Conservation (phyloP, 2,888 invertebrate genomes). For the Hirtodrosophila confusa region DNA sequence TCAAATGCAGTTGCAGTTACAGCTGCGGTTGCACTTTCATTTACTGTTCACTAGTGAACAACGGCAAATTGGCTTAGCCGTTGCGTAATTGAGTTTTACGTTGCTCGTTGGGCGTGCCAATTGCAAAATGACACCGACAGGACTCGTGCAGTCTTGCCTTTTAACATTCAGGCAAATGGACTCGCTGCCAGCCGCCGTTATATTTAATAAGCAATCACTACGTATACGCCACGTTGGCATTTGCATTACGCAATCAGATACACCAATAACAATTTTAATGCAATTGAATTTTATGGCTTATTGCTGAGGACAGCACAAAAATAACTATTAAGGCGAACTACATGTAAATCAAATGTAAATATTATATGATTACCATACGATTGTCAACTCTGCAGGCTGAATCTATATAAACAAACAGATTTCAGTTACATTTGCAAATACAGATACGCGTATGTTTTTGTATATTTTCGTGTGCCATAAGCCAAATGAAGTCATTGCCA, state of each 20-base stretch:
- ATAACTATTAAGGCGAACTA: conserved; percentile 8
- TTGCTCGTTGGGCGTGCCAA: conserved; percentile 10
- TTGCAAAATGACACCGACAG: background rate
- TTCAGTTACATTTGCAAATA: conserved; percentile 34
- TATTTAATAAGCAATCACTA: conserved; percentile 38
- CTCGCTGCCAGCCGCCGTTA: background rate
- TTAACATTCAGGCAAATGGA: background rate
- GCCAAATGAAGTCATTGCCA: conserved; percentile 68
- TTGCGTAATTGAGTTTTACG: conserved; percentile 66
- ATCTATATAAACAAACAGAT: conserved; percentile 49
- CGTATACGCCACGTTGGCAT: conserved; percentile 25
- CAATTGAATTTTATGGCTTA: conserved; percentile 41
- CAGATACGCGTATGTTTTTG: background rate
- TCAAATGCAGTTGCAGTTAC: conserved; percentile 36
- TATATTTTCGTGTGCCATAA: conserved; percentile 13
- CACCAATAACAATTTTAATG: conserved; percentile 6
- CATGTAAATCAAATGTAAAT: conserved; percentile 36
- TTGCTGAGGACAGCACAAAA: conserved; percentile 7
- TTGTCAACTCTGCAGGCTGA: conserved; percentile 27
- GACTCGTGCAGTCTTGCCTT: background rate
- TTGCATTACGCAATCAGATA: conserved; percentile 1
- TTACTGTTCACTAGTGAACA: conserved; percentile 29
- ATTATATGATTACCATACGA: conserved; percentile 30
- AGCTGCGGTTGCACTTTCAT: conserved; percentile 39
- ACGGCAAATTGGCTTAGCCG: conserved; percentile 42